phyloP scores from a whole-genome alignment of 2,113 vertebrate genomes.

The human region DNA sequence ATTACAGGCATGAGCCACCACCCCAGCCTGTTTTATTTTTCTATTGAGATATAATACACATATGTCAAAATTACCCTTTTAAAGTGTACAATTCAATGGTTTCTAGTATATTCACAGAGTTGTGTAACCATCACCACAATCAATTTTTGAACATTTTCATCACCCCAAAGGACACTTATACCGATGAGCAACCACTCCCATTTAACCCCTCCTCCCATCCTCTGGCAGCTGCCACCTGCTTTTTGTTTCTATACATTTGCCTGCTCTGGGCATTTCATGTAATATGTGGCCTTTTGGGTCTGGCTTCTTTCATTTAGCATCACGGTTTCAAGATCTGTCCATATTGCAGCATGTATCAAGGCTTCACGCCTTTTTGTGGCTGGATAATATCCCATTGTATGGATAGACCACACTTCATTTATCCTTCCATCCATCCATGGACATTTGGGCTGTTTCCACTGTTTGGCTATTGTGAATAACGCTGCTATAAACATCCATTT shows the following conservation, averaged over 20 bases:
- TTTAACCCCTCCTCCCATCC: not conserved
- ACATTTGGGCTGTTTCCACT: not conserved
- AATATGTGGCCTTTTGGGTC: not conserved
- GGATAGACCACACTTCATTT: no score
- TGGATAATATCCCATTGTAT: not conserved
- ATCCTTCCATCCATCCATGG: not conserved
- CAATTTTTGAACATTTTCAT: not conserved
- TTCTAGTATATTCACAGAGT: not conserved
- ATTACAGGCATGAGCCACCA: no score
- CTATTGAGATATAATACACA: not conserved
- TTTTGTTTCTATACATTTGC: not conserved
- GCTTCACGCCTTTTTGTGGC: not conserved
- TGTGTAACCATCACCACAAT: not conserved
- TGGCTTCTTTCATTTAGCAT: not conserved
- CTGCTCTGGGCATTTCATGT: not conserved
- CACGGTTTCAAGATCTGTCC: not conserved
- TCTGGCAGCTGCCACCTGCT: no score
- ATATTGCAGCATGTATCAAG: fast-evolving
- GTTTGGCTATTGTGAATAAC: fast-evolving
- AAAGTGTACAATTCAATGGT: not conserved
- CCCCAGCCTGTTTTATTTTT: no score
- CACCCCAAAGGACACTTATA: not conserved
- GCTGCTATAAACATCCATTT: no score
- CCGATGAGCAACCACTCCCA: not conserved
- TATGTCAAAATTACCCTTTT: not conserved